phyloP scores from a whole-genome alignment of 2,797 vertebrate species.

The Leuciscus waleckii region DNA sequence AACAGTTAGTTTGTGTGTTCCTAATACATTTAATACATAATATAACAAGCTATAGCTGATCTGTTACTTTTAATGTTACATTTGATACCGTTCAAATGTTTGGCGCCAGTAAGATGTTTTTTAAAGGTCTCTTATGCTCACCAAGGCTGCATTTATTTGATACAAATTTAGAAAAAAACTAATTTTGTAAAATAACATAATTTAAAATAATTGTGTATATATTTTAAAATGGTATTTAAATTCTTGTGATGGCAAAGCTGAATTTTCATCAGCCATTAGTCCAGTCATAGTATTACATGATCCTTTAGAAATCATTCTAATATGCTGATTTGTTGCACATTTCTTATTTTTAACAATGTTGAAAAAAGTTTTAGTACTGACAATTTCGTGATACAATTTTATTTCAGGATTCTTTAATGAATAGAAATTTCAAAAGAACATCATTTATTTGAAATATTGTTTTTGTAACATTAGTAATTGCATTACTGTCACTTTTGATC shows the following conservation, averaged over 20 bases:
- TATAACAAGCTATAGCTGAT: background rate
- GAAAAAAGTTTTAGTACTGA: background rate
- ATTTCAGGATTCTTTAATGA: background rate
- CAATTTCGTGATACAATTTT: background rate
- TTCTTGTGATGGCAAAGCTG: background rate
- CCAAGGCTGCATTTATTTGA: constrained; percentile 5
- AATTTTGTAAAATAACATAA: background rate
- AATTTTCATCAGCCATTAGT: background rate
- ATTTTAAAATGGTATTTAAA: background rate
- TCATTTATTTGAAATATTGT: background rate
- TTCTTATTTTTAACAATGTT: background rate
- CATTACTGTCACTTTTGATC: background rate
- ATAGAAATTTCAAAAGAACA: background rate
- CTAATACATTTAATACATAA: background rate
- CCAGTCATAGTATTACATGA: background rate
- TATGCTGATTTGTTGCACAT: background rate
- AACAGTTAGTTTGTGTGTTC: background rate
- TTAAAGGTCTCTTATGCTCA: background rate
- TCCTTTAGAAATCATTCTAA: background rate
- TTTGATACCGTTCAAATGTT: background rate
- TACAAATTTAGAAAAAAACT: background rate
- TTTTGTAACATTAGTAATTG: background rate
- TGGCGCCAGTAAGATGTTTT: background rate
- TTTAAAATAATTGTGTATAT: too few species aligned
- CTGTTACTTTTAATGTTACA: background rate